These are phyloP conservation scores for Zaprionus vittiger DNA, from an alignment of 1,140 invertebrate genomes.

Conservation along the genomic window DNA sequence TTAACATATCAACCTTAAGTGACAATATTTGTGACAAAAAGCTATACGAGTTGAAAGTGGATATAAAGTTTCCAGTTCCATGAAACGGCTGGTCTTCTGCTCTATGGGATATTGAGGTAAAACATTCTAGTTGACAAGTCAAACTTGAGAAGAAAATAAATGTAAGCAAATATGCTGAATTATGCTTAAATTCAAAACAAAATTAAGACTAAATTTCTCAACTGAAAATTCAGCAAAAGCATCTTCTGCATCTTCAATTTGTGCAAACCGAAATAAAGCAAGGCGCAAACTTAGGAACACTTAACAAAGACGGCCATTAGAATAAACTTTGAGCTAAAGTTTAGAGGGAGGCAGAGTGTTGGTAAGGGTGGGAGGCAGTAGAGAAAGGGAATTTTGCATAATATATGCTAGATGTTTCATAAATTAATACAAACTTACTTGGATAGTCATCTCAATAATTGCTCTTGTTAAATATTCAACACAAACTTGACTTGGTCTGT, in stretches of 20 bases:
- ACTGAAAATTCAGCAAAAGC: background rate
- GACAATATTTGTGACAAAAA: background rate
- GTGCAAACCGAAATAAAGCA: background rate
- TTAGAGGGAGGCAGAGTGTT: background rate
- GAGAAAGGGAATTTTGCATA: constrained; percentile 39
- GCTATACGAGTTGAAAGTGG: background rate
- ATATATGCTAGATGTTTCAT: constrained; percentile 32
- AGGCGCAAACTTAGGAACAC: background rate
- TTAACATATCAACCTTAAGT: too few relatives aligned
- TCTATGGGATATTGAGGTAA: too few relatives aligned
- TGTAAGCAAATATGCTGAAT: background rate
- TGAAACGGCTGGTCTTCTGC: background rate
- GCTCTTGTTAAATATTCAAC: constrained; percentile 72
- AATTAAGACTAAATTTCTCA: background rate
- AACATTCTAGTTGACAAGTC: too few relatives aligned
- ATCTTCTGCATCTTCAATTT: background rate
- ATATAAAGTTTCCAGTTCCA: background rate
- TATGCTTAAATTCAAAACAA: background rate
- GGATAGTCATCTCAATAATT: constrained; percentile 68
- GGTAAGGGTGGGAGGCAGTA: background rate
- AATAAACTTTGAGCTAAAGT: constrained; percentile 27
- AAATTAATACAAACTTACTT: constrained; percentile 63
- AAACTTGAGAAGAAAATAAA: background rate
- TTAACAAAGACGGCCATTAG: constrained; percentile 35
- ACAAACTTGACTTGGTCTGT: constrained; percentile 28